These are phyloP conservation scores for Axea sp. DNA, from an alignment of 2,888 invertebrate species.

Conservation along the genomic window DNA sequence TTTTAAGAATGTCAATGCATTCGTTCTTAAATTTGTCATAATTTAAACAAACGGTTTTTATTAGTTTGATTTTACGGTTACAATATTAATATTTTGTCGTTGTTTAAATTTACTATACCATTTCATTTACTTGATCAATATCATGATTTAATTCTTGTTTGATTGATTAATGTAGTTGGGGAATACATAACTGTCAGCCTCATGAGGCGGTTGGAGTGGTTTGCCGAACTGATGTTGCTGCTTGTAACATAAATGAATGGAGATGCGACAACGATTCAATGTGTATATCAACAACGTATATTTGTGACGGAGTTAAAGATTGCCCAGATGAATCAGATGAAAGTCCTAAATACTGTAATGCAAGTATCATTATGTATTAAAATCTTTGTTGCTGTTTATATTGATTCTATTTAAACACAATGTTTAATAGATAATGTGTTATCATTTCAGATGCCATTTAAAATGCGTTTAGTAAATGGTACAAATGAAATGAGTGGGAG, in stretches of 20 bases:
- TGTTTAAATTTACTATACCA: too few species aligned
- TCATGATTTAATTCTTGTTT: too few species aligned
- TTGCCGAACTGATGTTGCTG: constrained; percentile 82
- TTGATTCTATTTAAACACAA: too few species aligned
- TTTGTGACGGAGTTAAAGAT: constrained; percentile 84
- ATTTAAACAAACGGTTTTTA: too few species aligned
- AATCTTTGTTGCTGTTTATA: too few species aligned
- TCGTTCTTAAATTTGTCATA: too few species aligned
- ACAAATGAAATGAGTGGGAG: constrained; percentile 82
- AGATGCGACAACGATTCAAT: constrained; percentile 82
- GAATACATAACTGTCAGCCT: constrained; percentile 85
- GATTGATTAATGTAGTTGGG: constrained; percentile 81
- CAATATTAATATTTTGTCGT: too few species aligned
- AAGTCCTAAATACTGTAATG: constrained; percentile 82
- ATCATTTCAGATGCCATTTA: constrained; percentile 79
- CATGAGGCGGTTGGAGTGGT: constrained; percentile 85
- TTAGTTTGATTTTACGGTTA: too few species aligned
- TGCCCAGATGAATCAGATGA: constrained; percentile 85
- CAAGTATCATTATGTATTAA: too few species aligned
- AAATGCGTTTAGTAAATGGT: constrained; percentile 83
- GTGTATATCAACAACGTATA: constrained; percentile 83
- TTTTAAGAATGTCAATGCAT: too few species aligned
- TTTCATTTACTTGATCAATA: too few species aligned
- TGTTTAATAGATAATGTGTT: too few species aligned
- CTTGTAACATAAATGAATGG: constrained; percentile 83